Evolutionary conservation across 1,140 invertebrate species (phyloP).

Genomic region (Drosophila lacteicornis): DNA sequence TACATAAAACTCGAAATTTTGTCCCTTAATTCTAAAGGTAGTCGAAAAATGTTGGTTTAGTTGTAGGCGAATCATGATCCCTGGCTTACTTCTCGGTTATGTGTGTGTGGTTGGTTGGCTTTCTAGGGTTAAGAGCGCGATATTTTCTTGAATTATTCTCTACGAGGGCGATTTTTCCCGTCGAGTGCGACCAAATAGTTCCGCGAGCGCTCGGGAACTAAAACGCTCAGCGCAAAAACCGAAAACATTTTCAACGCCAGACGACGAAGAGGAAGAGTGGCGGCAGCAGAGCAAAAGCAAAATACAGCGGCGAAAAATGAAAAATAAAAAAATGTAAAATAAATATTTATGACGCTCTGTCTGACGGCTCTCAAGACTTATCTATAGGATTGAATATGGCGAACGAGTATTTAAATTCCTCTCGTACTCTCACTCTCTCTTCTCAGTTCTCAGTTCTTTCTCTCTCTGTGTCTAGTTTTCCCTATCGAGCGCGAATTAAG

Average conservation of each 20-base stretch:
- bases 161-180: constrained; percentile 21
- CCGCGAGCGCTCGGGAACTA: constrained; percentile 63
- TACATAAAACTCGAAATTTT: constrained; percentile 38
- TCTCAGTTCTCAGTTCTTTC: neutral
- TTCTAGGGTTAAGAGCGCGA: constrained; percentile 2
- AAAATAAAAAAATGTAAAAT: constrained; percentile 54
- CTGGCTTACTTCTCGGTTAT: constrained; percentile 55
- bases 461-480: constrained; percentile 22
- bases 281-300: constrained; percentile 42
- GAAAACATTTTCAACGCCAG: constrained; percentile 64
- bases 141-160: constrained; percentile 13
- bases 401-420: constrained; percentile 62
- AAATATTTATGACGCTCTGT: constrained; percentile 80
- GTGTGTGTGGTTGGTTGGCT: constrained; percentile 1
- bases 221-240: constrained; percentile 63
- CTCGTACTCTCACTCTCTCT: constrained; percentile 23
- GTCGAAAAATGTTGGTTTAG: neutral
- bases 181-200: constrained; percentile 64
- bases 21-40: neutral
- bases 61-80: neutral
- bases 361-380: constrained; percentile 66
- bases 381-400: constrained; percentile 49
- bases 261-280: constrained; percentile 34
- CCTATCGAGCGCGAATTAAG: constrained; percentile 63
- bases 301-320: constrained; percentile 31